Percentiles rank a stretch among this genome's conserved stretches.
Evolutionary conservation across 2,888 invertebrate genomes (phyloP).

Genomic region (Dusona sp.): DNA sequence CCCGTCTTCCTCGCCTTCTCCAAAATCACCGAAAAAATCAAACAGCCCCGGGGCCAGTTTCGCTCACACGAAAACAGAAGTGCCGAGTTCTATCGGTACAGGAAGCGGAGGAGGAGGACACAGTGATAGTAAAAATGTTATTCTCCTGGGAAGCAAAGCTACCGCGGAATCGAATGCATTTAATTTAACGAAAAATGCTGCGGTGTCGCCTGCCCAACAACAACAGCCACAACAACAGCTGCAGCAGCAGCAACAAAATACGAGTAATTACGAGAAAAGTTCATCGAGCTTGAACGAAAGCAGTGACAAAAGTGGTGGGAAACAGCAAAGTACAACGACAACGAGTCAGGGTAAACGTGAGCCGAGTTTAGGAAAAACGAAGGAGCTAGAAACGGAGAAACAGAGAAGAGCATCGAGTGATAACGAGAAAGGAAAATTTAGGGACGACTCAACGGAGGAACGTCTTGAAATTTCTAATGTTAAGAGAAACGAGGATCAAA

Average conservation of each 20-base stretch:
- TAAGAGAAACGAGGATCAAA: conserved; percentile 42
- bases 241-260: conserved; percentile 49
- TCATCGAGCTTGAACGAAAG: conserved; percentile 29
- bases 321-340: conserved; percentile 24
- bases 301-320: conserved; percentile 20
- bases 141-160: conserved; percentile 37
- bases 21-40: conserved; percentile 70
- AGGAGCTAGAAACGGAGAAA: conserved; percentile 56
- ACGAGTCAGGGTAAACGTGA: conserved; percentile 48
- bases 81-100: conserved; percentile 57
- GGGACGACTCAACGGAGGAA: conserved; percentile 37
- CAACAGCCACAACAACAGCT: background rate
- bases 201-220: conserved; percentile 44
- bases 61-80: conserved; percentile 70
- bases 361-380: conserved; percentile 38
- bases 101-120: conserved; percentile 38
- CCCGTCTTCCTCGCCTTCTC: conserved; percentile 75
- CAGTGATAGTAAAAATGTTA: conserved; percentile 38
- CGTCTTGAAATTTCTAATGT: background rate
- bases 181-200: conserved; percentile 76
- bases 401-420: conserved; percentile 52
- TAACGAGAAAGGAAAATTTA: conserved; percentile 35
- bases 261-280: conserved; percentile 25
- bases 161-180: conserved; percentile 72
- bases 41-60: conserved; percentile 60